Evolutionary conservation across 2,797 vertebrate species (phyloP).

Genomic region (Sandelia bainsii): DNA sequence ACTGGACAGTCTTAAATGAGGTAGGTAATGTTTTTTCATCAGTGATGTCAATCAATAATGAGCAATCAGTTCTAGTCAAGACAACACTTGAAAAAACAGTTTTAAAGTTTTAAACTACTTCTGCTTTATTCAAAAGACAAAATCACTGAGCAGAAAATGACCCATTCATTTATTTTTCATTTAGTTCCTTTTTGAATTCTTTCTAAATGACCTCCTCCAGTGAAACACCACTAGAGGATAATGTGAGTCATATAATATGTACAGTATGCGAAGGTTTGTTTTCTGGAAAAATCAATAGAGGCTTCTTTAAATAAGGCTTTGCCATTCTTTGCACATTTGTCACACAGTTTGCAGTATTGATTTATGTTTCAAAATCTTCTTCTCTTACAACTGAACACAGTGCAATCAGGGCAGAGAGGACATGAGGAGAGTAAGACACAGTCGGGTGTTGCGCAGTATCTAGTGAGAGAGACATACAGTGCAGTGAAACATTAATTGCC

Average conservation of each 20-base stretch:
- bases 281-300: not conserved
- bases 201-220: conserved; percentile 5
- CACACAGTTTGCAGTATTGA: not conserved
- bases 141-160: not conserved
- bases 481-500: too few relatives aligned
- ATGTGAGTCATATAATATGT: conserved; percentile 8
- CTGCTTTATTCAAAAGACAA: conserved; percentile 1
- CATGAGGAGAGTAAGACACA: not conserved
- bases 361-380: conserved; percentile 14
- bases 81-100: not conserved
- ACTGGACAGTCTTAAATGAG: not conserved
- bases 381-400: not conserved
- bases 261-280: not conserved
- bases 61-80: conserved; percentile 2
- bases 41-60: not conserved
- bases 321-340: not conserved
- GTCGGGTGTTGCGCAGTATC: conserved; percentile 12
- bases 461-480: conserved; percentile 6
- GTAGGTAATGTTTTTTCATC: conserved; percentile 7
- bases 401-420: conserved; percentile 12
- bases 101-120: not conserved
- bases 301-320: conserved; percentile 1
- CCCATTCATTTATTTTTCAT: not conserved
- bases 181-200: not conserved
- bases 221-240: conserved; percentile 9